These are phyloP conservation scores for Gymnopithys bicolor DNA, from an alignment of 2,797 vertebrate species.

Conservation along the genomic window DNA sequence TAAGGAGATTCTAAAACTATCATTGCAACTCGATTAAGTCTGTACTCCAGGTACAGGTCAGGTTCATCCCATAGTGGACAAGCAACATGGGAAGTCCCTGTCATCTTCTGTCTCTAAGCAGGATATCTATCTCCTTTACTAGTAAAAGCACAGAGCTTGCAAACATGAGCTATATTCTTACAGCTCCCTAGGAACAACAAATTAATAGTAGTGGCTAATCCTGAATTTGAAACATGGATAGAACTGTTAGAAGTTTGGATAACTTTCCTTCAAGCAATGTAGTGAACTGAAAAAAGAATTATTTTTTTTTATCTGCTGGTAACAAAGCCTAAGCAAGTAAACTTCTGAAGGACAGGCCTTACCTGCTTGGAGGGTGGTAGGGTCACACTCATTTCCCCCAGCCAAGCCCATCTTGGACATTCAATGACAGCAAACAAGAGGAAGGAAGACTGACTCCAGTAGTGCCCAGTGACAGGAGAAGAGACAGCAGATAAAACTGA, in stretches of 20 bases:
- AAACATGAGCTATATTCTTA: conserved; percentile 37
- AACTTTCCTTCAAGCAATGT: background rate
- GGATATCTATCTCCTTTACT: background rate
- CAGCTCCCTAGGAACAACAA: conserved; percentile 21
- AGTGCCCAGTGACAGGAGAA: background rate
- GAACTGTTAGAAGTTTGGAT: background rate
- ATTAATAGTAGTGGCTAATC: background rate
- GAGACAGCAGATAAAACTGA: background rate
- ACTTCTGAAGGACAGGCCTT: background rate
- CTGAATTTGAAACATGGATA: background rate
- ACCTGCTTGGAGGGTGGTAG: background rate
- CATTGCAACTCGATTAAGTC: background rate
- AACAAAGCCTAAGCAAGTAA: background rate
- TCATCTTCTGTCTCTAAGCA: background rate
- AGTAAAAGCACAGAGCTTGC: background rate
- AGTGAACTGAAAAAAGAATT: background rate
- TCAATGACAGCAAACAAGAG: background rate
- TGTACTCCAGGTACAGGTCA: background rate
- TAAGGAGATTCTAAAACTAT: background rate
- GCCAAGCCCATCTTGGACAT: background rate
- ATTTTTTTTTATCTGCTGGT: background rate
- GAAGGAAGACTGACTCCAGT: background rate
- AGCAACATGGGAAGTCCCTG: background rate
- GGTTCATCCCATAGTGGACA: background rate
- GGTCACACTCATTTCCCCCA: background rate